Evolutionary conservation across 2,113 vertebrate species (phyloP).

Genomic region (Gallinago undulata): DNA sequence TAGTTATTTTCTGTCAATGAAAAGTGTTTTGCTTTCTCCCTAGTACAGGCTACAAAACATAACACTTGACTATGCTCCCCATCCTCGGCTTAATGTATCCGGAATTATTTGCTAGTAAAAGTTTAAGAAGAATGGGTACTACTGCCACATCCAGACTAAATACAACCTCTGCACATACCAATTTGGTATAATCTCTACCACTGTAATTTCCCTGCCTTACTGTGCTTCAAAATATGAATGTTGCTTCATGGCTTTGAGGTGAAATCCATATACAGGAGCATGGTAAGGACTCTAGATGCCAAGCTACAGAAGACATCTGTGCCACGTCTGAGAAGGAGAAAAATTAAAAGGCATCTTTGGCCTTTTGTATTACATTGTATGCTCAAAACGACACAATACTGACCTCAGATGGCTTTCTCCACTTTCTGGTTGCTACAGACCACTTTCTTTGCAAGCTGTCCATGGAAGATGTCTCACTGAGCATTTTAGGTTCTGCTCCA

Average conservation of each 20-base stretch:
- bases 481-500: background rate
- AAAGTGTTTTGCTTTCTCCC: background rate
- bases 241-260: background rate
- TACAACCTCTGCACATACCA: background rate
- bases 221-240: background rate
- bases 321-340: background rate
- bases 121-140: background rate
- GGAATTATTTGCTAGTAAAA: background rate
- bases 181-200: background rate
- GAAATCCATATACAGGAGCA: rapidly evolving
- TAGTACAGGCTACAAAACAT: background rate
- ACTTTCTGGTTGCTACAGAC: background rate
- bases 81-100: background rate
- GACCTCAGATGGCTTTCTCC: background rate
- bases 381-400: background rate
- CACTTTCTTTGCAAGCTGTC: background rate
- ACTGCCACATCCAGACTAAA: background rate
- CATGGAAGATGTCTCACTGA: background rate
- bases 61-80: background rate
- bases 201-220: background rate
- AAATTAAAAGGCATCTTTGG: background rate
- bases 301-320: background rate
- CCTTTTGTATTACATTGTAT: background rate
- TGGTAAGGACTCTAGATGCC: background rate
- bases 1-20: background rate